Base-by-base conservation (phyloP, 2,113 vertebrate genomes). In the Sapajus apella region DNA sequence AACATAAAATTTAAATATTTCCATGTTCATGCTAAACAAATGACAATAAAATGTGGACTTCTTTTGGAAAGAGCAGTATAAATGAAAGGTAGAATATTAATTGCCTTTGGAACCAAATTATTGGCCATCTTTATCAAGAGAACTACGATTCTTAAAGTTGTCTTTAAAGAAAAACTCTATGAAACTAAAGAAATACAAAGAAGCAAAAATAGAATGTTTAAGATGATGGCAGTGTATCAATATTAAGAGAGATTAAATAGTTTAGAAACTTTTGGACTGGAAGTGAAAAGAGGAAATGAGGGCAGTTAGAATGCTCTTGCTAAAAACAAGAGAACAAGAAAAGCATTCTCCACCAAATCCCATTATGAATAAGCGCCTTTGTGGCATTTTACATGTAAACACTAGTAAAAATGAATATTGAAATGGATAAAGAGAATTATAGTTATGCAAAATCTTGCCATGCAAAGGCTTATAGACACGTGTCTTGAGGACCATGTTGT, bases 91-190 rank as follows among this genome's bases (percentile, higher is more conserved):
- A 21, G 86, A 82, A 47, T 89, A 95, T 52, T 79, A 87, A 52
- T 82, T 79, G 16, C 47, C 8, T 25, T 92, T 87, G 21, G 50
- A 81, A 70, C 21, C 13, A 86, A 95, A 77, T 56, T 68, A 45
- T 75, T 88, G 12, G 6, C 1, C 11, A 82, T 70, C 8, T n/a
- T 73, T 32, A 18, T 40, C 45, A 75, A 11, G 25, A 83, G 0
- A 95, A 77, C 13, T 80, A 1, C 90, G 55, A 85, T 47, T 72
- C 1, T 64, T 5, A 77, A 6, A 68, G 6, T 73, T 93, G 8
- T 61, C 87, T 79, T 77, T 96, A 30, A 86, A 82, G 30, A 89
- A 90, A 93, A 84, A 43, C 23, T 83, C 79, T 45, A 58, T 82
- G 32, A 91, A 96, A 86, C 5, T 47, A 5, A 20, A 72, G n/a